phyloP scores from a whole-genome alignment of 2,888 invertebrate species.

The Caenorhabditis drosophilae region DNA sequence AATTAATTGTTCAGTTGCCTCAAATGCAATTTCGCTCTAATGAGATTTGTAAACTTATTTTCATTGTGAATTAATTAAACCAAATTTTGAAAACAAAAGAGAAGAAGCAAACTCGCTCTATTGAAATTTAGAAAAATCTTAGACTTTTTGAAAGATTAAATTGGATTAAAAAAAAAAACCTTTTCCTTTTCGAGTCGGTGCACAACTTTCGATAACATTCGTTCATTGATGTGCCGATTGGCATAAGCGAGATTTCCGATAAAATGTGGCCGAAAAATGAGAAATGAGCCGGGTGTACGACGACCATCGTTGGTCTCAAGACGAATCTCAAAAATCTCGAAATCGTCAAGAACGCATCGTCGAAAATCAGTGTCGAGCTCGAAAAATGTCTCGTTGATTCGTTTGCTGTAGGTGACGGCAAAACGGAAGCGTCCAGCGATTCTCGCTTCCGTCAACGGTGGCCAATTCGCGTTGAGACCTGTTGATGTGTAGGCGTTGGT shows the following conservation, averaged over 20 bases:
- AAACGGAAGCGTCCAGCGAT: conserved; percentile 16
- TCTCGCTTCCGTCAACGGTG: conserved; percentile 11
- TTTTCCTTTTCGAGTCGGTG: too few relatives aligned
- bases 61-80: too few relatives aligned
- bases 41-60: too few relatives aligned
- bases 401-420: conserved; percentile 15
- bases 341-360: conserved; percentile 4
- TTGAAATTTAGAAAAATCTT: too few relatives aligned
- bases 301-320: conserved; percentile 2
- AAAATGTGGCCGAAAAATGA: conserved; percentile 24
- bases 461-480: conserved; percentile 27
- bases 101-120: too few relatives aligned
- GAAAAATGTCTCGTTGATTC: conserved; percentile 20
- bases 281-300: conserved; percentile 6
- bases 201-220: too few relatives aligned
- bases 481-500: conserved; percentile 28
- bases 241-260: conserved; percentile 23
- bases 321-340: conserved; percentile 21
- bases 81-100: too few relatives aligned
- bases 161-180: too few relatives aligned
- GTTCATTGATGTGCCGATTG: too few relatives aligned
- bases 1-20: too few relatives aligned
- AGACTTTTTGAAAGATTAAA: too few relatives aligned
- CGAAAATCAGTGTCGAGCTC: conserved; percentile 16
- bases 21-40: too few relatives aligned